Evolutionary conservation across 2,113 vertebrate genomes (phyloP).

Genomic region (Phycodurus eques): DNA sequence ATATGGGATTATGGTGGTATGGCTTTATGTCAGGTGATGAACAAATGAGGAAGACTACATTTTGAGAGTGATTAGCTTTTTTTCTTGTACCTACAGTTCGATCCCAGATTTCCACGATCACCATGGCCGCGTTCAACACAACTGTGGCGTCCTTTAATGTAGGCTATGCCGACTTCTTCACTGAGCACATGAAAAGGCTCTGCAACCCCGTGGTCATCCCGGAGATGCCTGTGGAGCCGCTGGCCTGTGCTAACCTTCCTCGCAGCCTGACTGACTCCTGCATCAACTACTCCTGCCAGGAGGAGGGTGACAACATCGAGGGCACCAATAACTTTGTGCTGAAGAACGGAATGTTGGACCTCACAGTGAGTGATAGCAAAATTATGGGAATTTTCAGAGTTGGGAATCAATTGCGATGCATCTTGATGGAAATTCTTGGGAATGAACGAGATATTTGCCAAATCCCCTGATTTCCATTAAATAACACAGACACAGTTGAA

Average conservation of each 20-base stretch:
- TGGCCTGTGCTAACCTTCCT: conserved; percentile 93
- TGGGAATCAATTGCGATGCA: not conserved
- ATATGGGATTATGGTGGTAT: too few relatives aligned
- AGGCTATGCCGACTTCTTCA: conserved; percentile 97
- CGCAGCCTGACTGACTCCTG: conserved; percentile 97
- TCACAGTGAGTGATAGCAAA: conserved; percentile 78
- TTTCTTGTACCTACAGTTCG: conserved; percentile 73
- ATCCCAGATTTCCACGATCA: conserved; percentile 99
- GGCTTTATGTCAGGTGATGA: too few relatives aligned
- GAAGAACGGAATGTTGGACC: conserved; percentile 98
- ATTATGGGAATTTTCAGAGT: not conserved
- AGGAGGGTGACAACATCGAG: conserved; percentile 94
- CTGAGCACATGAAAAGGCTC: conserved; percentile 95
- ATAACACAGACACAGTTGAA: too few relatives aligned
- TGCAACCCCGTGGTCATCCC: conserved; percentile 87
- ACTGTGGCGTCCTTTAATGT: conserved; percentile 97
- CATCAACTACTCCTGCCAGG: conserved; percentile 96
- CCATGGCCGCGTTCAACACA: conserved; percentile 98
- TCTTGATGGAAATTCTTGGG: too few relatives aligned
- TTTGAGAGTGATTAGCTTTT: not conserved
- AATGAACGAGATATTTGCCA: too few relatives aligned
- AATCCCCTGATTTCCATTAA: too few relatives aligned
- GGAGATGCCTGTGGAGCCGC: conserved; percentile 87
- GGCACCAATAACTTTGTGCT: conserved; percentile 96
- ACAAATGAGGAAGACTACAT: too few relatives aligned